Base-by-base conservation (phyloP, 2,797 vertebrate species). In the Glyptemys insculpta region DNA sequence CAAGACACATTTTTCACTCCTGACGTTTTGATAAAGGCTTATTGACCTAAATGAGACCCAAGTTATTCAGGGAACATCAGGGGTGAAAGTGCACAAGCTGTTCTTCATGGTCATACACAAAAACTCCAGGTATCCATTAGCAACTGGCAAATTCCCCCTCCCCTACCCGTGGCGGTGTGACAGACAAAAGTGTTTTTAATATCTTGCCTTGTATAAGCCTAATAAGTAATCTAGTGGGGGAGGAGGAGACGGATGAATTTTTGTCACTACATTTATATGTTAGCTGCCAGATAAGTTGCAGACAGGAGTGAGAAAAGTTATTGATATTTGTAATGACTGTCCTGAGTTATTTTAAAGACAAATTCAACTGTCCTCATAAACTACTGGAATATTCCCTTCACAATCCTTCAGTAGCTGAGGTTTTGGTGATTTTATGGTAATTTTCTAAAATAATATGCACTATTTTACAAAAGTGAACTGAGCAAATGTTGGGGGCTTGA, bases 81-180 rank as follows among this genome's bases (percentile, higher is more conserved):
- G 94, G 98, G 97, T 97, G 95, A 98, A 97, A 98, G 98, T 97
- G 97, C 97, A 98, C 97, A 97, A 98, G 98, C 96, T 98, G 97
- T 98, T 98, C 97, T 97, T 96, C 97, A 86, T 97, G 95, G 97
- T 97, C 97, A 97, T 96, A 97, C 97, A 98, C 96, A 97, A 97
- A 97, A 96, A 12, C 87, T 80, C 94, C 97, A 97, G 96, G 97
- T 98, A 97, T 96, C 97, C 97, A 96, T 95, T 98, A 96, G 97
- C 97, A 98, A 97, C 97, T 95, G 91, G 96, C 95, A 94, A 96
- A 95, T 88, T 93, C 95, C 84, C 95, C 97, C 96, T 97, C 95
- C 96, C 79, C 85, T 92, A 86, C 97, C 97, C 83, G 50, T 96
- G 96, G 95, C 92, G 92, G 53, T 57, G 91, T 89, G 94, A 96